These are phyloP conservation scores for Orthonychiurus folsomi DNA, from an alignment of 2,888 invertebrate species.

Conservation along the genomic window DNA sequence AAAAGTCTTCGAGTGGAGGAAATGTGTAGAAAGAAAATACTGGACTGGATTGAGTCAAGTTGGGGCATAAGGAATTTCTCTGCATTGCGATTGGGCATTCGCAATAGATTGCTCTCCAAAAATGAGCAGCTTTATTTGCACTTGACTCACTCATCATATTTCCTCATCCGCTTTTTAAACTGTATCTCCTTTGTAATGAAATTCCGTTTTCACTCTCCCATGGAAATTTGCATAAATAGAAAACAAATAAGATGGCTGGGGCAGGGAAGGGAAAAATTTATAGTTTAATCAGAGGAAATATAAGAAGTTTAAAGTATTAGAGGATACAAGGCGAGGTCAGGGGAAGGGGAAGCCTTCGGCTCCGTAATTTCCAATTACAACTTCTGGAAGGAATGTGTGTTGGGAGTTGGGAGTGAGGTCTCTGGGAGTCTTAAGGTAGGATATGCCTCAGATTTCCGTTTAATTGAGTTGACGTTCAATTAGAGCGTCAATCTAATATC, in stretches of 20 bases:
- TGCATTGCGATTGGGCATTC: neutral
- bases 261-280: neutral
- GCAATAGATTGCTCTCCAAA: neutral
- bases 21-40: too few species aligned
- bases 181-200: neutral
- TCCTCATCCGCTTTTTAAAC: neutral
- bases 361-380: neutral
- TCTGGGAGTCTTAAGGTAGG: too few species aligned
- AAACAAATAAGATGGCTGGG: neutral
- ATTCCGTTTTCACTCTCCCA: neutral
- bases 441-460: neutral
- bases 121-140: neutral
- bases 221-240: neutral
- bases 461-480: constrained; percentile 1
- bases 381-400: too few species aligned
- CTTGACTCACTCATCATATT: neutral
- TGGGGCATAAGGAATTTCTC: too few species aligned
- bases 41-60: too few species aligned
- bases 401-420: too few species aligned
- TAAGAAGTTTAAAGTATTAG: neutral
- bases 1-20: too few species aligned
- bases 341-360: neutral
- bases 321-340: neutral
- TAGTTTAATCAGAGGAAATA: neutral
- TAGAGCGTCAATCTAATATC: neutral